A percentile compares a stretch with the other conserved stretches of the same genome.
phyloP scores from a whole-genome alignment of 2,888 invertebrate species.

The Microplitis deprimator region DNA sequence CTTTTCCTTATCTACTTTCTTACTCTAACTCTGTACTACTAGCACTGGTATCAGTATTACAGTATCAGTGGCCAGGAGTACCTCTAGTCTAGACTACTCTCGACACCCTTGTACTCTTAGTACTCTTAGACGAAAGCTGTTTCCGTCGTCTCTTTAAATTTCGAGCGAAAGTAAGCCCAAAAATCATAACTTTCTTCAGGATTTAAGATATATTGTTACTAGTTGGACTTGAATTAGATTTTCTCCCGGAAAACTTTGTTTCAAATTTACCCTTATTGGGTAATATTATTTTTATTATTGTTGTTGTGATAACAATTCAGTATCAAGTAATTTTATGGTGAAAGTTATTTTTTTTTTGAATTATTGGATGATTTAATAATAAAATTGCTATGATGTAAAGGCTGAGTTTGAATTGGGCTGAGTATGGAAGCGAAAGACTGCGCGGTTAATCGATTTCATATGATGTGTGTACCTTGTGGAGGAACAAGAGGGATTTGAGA shows the following conservation, averaged over 20 bases:
- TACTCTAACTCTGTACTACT: constrained; percentile 2
- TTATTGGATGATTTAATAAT: too few species aligned
- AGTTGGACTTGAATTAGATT: not conserved
- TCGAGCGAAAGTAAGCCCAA: not conserved
- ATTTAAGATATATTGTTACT: constrained; percentile 47
- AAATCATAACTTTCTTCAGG: constrained; percentile 33
- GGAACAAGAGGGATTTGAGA: constrained; percentile 37
- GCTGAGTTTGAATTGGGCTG: not conserved
- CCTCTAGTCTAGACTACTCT: constrained; percentile 9
- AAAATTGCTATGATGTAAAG: too few species aligned
- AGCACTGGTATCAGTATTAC: not conserved
- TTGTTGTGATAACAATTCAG: not conserved
- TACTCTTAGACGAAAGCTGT: constrained; percentile 32
- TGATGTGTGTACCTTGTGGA: constrained; percentile 34
- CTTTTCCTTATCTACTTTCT: constrained; percentile 23
- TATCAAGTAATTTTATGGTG: not conserved
- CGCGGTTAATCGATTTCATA: not conserved
- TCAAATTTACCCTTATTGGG: not conserved
- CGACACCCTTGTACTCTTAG: constrained; percentile 16
- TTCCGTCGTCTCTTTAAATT: constrained; percentile 3
- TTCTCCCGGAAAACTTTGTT: not conserved
- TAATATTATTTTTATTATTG: not conserved
- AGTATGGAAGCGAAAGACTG: not conserved
- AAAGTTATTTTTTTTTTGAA: not conserved
- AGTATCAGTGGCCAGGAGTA: not conserved